A percentile compares a stretch with the other conserved stretches of the same genome.
These are phyloP conservation scores for Andrena bucephala DNA, from an alignment of 2,888 invertebrate species.

Conservation along the genomic window DNA sequence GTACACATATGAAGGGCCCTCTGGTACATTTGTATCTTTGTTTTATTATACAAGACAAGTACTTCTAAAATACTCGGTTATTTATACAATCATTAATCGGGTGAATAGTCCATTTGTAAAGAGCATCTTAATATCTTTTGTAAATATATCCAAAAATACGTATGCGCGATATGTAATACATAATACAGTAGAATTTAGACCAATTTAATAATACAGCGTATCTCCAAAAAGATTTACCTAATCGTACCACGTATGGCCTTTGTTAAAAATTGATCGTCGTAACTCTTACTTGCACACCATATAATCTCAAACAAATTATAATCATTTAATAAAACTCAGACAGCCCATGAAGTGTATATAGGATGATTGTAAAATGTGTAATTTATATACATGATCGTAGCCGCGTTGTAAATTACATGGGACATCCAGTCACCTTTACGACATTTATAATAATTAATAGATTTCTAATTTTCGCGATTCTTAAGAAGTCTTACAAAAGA, in stretches of 20 bases:
- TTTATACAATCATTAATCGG: slow-evolving; percentile 58
- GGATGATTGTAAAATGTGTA: slow-evolving; percentile 22
- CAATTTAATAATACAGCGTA: slow-evolving; percentile 36
- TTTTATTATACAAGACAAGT: slow-evolving; percentile 52
- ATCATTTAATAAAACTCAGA: slow-evolving; percentile 18
- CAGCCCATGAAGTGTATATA: slow-evolving; percentile 8
- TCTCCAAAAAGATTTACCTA: slow-evolving; percentile 16
- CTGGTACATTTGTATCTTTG: slow-evolving; percentile 27
- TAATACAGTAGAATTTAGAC: slow-evolving; percentile 40
- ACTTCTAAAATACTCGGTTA: slow-evolving; percentile 47
- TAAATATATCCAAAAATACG: slow-evolving; percentile 63
- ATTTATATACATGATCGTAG: slow-evolving; percentile 32
- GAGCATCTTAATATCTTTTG: slow-evolving; percentile 46
- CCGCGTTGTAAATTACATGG: slow-evolving; percentile 17
- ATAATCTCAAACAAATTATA: neutral
- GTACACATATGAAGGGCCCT: too few species aligned
- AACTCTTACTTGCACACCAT: neutral
- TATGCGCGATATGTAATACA: slow-evolving; percentile 39
- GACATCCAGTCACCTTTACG: slow-evolving; percentile 2
- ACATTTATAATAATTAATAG: slow-evolving; percentile 12
- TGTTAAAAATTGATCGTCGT: slow-evolving; percentile 1
- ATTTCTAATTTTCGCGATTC: slow-evolving; percentile 6
- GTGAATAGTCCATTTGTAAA: slow-evolving; percentile 31
- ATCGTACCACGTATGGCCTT: neutral
- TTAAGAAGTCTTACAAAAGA: neutral